Base-by-base conservation (phyloP, 2,113 vertebrate genomes). In the Mionectes macconnelli region DNA sequence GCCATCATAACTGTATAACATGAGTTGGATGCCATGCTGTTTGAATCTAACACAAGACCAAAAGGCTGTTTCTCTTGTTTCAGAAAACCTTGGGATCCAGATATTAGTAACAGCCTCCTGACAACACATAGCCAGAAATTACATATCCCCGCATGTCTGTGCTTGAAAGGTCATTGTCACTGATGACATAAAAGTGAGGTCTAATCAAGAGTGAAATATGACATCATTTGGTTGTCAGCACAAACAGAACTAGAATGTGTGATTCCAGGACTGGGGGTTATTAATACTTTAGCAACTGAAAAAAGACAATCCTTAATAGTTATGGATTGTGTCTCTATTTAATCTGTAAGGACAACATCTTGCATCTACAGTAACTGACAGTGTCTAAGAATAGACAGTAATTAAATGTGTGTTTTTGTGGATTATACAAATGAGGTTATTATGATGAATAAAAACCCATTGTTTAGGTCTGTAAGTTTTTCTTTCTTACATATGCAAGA, bases 1-100 rank as follows among this genome's bases (percentile, higher is more conserved):
- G 92, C 90, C 95, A 78, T 69, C 67, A 30, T 88, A 74, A 76
- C 73, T 89, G 27, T 73, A 21, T 68, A 96, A 79, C 55, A 83
- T 60, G 87, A 97, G 70, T 94, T 92, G 94, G 86, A 93, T 93
- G 87, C 60, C 90, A 80, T 56, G 56, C 40, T 70, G 72, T 90
- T 84, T 94, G 78, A 84, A 64, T 85, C 50, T 77, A 90, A 92
- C 63, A 91, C 37, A 79, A 93, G 68, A 89, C 82, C 92, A 96
- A 92, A 94, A 87, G 86, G 77, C 81, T 89, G 70, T 72, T 84
- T 80, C 27, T 66, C 72, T 80, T 83, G 44, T 93, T 91, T 77
- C 80, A 94, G 84, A 90, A 95, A 79, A 94, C 56, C 83, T 81
- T 63, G 57, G 60, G 45, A 74, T 93, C 37, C 62, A 92, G 76